Percentiles rank a stretch among this genome's conserved stretches.
Evolutionary conservation across 2,888 invertebrate genomes (phyloP).

Genomic region (Acanthopleura granulata): DNA sequence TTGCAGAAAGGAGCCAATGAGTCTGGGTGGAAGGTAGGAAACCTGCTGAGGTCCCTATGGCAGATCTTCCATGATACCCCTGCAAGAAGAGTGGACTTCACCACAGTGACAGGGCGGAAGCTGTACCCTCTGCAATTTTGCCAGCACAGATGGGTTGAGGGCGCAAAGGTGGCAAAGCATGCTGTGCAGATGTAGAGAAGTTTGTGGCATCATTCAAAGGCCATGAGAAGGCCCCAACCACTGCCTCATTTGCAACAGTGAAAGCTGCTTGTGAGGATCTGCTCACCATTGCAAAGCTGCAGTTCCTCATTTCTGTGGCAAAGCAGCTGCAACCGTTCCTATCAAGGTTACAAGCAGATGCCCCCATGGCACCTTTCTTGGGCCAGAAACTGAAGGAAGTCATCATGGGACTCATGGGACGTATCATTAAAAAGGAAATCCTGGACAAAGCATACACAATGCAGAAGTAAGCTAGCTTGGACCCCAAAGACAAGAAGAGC

Average conservation of each 20-base stretch:
- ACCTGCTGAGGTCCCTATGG: not conserved
- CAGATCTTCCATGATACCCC: not conserved
- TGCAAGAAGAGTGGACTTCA: slow-evolving; percentile 14
- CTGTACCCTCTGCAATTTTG: slow-evolving; percentile 5
- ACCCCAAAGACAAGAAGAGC: not conserved
- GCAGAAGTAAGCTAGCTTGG: not conserved
- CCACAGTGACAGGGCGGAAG: not conserved
- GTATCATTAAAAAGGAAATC: not conserved
- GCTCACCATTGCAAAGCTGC: not conserved
- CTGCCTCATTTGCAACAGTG: slow-evolving; percentile 1
- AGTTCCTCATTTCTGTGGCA: not conserved
- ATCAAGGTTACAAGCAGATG: not conserved
- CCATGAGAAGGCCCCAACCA: not conserved
- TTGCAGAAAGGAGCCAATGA: not conserved
- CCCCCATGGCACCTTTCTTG: not conserved
- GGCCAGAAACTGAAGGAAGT: not conserved
- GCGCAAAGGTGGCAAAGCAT: not conserved
- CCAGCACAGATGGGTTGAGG: slow-evolving; percentile 1
- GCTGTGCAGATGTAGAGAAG: not conserved
- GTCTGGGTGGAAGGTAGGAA: not conserved
- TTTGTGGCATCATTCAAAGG: not conserved
- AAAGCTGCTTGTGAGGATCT: not conserved
- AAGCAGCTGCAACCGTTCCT: not conserved
- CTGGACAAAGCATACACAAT: not conserved
- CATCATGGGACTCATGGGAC: not conserved